These are phyloP conservation scores for Alosa sapidissima DNA, from an alignment of 2,797 vertebrate genomes.

Conservation along the genomic window DNA sequence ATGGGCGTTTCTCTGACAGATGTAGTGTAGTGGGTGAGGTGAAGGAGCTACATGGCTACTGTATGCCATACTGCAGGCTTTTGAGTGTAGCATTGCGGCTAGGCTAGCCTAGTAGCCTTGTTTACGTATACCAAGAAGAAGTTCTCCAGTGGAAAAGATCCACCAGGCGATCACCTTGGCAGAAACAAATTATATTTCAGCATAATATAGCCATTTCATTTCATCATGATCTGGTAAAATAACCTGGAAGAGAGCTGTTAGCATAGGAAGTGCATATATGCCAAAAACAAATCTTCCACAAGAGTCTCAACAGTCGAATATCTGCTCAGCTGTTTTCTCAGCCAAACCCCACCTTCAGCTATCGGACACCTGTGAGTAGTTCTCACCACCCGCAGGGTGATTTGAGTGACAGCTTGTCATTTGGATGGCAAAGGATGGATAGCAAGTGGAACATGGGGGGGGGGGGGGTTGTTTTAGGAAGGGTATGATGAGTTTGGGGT, in stretches of 20 bases:
- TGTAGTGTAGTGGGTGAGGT: too few relatives aligned
- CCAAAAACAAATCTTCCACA: not conserved
- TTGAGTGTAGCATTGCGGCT: too few relatives aligned
- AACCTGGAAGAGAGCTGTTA: too few relatives aligned
- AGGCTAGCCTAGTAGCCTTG: not conserved
- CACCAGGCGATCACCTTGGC: too few relatives aligned
- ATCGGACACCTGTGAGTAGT: not conserved
- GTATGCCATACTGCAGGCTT: not conserved
- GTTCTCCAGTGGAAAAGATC: not conserved
- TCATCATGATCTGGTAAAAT: too few relatives aligned
- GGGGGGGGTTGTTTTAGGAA: not conserved
- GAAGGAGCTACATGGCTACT: not conserved
- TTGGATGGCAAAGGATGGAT: not conserved
- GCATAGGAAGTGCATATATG: not conserved
- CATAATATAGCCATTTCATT: too few relatives aligned
- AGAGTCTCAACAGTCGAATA: not conserved
- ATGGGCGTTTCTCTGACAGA: too few relatives aligned
- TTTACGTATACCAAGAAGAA: not conserved
- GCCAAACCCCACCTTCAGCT: not conserved
- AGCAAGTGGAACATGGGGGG: not conserved
- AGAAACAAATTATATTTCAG: too few relatives aligned
- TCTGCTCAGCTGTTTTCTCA: not conserved
- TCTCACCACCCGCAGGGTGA: not conserved
- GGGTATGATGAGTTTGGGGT: not conserved
- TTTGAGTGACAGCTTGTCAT: not conserved